Evolutionary conservation across 2,113 vertebrate species (phyloP), one percentile per base, ranked within the genome.

Genomic region (Ptilorrhoa leucosticta): DNA sequence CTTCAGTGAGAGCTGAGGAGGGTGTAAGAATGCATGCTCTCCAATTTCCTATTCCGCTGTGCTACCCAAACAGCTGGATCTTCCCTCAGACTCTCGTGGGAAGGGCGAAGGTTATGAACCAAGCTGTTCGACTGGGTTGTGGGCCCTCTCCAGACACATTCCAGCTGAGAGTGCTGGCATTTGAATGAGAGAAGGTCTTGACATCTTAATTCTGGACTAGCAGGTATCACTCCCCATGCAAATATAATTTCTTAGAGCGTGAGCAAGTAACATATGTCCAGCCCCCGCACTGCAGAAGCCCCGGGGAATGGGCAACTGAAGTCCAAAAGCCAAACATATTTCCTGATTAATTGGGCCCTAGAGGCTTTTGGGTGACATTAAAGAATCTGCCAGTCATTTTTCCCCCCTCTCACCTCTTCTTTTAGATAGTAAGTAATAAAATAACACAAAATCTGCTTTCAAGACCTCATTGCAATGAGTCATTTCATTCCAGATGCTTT

Each of bases 311-410:
- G 94, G 58, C 90, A 96, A 90, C 89, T 94, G 75, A 85, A 94
- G 82, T 97, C 93, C 90, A 93, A 96, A 93, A 97, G 66, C 95
- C 84, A 96, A 96, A 97, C 93, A 95, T 90, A 95, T 97, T 96
- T 97, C 79, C 91, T 91, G 75, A 91, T 96, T 97, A 96, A 97
- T 97, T 96, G 87, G 91, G 79, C 95, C 93, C 94, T 93, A 95
- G 96, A 94, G 96, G 96, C 95, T 91, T 96, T 95, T 95, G 92
- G 94, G 94, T 97, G 96, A 96, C 94, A 96, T 97, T 96, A 96
- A 94, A 96, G 92, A 96, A 97, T 95, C 83, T 96, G 96, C 94
- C 96, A 95, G 86, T 97, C 96, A 96, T 95, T 95, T 57, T 30
- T 2, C 3, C 9, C 64, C 50, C 63, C 24, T 27, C 50, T 68